Base-by-base conservation (phyloP, 2,888 invertebrate species). In the Drosophila leonis region DNA sequence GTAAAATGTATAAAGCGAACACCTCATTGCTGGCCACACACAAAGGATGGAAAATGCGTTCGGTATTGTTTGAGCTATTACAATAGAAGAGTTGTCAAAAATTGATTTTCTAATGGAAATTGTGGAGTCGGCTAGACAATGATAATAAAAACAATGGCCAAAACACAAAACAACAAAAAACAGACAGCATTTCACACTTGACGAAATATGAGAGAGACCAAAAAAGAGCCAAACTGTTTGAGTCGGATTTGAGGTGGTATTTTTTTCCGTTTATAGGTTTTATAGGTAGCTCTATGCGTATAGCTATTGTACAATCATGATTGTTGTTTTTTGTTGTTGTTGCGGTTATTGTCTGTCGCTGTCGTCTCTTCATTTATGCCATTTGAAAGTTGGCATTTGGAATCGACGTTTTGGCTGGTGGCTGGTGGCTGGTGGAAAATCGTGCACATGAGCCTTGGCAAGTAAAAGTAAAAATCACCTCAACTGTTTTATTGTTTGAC, bases 381-480 rank as follows among this genome's bases (percentile, higher is more conserved):
- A 75, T 78, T 80, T 82, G 86, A 88, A 88, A 88, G 87, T 90
- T 72, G 80, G 83, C 78, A 88, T 88, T 89, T 81, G 80, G 77
- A 88, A 88, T 90, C 82, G 76, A 89, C 76, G 78, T 71, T 70
- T 73, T 37, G 66, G 51, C 33, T 46, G 44, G 15, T 51, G 49
- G 62, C 37, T 29, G 49, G 10, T 48, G 66, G 35, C 31, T 46
- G 46, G 56, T 85, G 85, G 80, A 88, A 88, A 88, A 88, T 88
- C 88, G 88, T 90, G 88, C 88, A 87, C 87, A 90, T 90, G 82
- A 80, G 76, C 79, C 75, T 70, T 65, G 31, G 59, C 72, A 87
- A 82, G 89, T 87, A 88, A 88, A 89, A 88, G 89, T 87, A 87
- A 90, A 86, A 86, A 86, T 86, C 81, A 83, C 78, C 86, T 90